A percentile compares a stretch with the other conserved stretches of the same genome.
Evolutionary conservation across 2,113 vertebrate species (phyloP).

Genomic region (Trinectes maculatus): DNA sequence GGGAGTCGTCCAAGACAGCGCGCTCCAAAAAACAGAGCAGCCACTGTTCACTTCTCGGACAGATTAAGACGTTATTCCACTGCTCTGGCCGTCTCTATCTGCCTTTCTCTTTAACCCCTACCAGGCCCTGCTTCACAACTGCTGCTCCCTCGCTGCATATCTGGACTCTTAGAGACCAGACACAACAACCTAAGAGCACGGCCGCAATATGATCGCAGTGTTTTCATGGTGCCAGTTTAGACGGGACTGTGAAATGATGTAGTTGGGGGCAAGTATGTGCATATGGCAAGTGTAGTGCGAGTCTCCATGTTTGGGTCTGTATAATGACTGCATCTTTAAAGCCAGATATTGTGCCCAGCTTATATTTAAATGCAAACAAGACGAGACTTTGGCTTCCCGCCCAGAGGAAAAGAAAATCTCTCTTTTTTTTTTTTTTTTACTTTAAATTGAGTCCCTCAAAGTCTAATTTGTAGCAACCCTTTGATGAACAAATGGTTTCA

Average conservation of each 20-base stretch:
- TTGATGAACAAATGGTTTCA: conserved; percentile 82
- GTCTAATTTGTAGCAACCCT: conserved; percentile 80
- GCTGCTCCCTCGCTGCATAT: conserved; percentile 46
- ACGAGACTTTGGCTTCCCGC: conserved; percentile 70
- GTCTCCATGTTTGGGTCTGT: conserved; percentile 34
- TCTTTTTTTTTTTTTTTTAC: conserved; percentile 76
- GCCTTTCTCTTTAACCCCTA: conserved; percentile 22
- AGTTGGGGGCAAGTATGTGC: conserved; percentile 10
- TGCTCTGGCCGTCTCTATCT: conserved; percentile 55
- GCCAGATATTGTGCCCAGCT: conserved; percentile 71
- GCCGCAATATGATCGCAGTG: conserved; percentile 48
- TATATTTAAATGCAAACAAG: conserved; percentile 80
- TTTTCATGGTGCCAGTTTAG: conserved; percentile 37
- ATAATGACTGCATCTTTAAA: conserved; percentile 64
- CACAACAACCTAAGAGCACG: conserved; percentile 47
- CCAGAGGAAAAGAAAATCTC: conserved; percentile 62
- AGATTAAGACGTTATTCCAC: conserved; percentile 82
- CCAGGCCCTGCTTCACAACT: conserved; percentile 40
- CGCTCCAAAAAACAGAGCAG: conserved; percentile 79
- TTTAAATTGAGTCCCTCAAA: conserved; percentile 81
- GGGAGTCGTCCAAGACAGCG: conserved; percentile 77
- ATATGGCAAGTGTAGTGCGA: conserved; percentile 24
- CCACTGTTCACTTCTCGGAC: conserved; percentile 80
- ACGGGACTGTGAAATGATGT: conserved; percentile 35
- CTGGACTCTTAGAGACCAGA: conserved; percentile 55